phyloP scores from a whole-genome alignment of 2,113 vertebrate genomes.

The Tragelaphus strepsiceros region DNA sequence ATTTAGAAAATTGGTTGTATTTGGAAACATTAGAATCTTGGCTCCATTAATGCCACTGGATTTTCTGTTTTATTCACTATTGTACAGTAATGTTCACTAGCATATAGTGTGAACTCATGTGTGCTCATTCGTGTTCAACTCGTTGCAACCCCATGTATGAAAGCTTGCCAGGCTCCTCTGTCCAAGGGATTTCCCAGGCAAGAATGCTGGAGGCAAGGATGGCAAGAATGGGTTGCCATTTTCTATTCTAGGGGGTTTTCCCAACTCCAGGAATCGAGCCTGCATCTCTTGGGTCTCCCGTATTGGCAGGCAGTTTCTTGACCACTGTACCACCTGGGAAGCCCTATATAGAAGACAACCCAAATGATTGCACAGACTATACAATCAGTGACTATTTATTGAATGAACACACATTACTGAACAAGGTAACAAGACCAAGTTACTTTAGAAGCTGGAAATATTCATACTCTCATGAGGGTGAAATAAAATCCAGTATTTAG shows the following conservation, averaged over 20 bases:
- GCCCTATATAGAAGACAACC: neutral
- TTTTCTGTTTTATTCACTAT: neutral
- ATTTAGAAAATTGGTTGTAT: neutral
- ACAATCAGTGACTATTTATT: neutral
- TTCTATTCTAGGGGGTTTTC: neutral
- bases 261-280: neutral
- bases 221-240: neutral
- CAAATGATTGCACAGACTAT: neutral
- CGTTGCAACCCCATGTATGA: neutral
- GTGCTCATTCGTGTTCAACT: neutral
- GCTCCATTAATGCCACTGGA: neutral
- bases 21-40: neutral
- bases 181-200: neutral
- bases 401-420: neutral
- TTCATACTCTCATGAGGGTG: neutral
- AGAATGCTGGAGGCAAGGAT: neutral
- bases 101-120: neutral
- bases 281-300: neutral
- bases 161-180: neutral
- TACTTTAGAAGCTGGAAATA: neutral
- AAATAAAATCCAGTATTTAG: neutral
- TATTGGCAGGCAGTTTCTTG: neutral
- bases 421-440: neutral
- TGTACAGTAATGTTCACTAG: neutral
- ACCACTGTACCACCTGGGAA: neutral